phyloP scores from a whole-genome alignment of 2,888 invertebrate genomes.

The Tinea semifulvella region DNA sequence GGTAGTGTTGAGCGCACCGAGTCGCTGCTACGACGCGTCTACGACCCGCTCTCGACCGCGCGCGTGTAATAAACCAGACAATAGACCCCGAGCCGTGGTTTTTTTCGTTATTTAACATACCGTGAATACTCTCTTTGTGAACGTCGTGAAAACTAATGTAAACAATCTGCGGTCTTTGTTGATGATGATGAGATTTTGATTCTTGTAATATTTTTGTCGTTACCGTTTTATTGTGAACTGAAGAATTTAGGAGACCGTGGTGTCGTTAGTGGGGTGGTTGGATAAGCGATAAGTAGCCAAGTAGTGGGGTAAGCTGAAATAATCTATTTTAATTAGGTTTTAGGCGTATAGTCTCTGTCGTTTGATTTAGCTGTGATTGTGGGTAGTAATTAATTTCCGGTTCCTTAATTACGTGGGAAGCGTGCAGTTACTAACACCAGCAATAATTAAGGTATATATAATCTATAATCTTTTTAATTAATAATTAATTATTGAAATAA shows the following conservation, averaged over 20 bases:
- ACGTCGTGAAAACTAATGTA: background rate
- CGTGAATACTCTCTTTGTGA: constrained; percentile 1
- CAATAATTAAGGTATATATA: background rate
- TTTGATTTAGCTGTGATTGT: constrained; percentile 4
- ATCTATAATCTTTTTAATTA: too few species aligned
- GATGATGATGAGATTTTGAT: constrained; percentile 1
- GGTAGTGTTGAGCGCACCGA: constrained; percentile 56
- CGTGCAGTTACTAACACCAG: background rate
- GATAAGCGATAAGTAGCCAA: too few species aligned
- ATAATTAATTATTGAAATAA: too few species aligned
- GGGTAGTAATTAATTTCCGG: constrained; percentile 1
- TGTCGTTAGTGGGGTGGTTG: too few species aligned
- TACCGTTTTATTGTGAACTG: background rate
- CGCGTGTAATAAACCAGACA: constrained; percentile 29
- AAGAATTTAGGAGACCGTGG: background rate
- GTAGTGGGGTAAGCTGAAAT: constrained; percentile 3
- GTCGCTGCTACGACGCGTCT: constrained; percentile 50
- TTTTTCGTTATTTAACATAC: background rate
- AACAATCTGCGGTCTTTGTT: background rate
- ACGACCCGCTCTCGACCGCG: constrained; percentile 23
- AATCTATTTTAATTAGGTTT: constrained; percentile 4
- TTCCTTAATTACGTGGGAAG: background rate
- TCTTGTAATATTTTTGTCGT: constrained; percentile 1
- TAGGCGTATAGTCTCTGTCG: background rate
- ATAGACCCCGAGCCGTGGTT: constrained; percentile 26